phyloP scores from a whole-genome alignment of 2,797 vertebrate genomes.

The Sphenopsis melanotis region DNA sequence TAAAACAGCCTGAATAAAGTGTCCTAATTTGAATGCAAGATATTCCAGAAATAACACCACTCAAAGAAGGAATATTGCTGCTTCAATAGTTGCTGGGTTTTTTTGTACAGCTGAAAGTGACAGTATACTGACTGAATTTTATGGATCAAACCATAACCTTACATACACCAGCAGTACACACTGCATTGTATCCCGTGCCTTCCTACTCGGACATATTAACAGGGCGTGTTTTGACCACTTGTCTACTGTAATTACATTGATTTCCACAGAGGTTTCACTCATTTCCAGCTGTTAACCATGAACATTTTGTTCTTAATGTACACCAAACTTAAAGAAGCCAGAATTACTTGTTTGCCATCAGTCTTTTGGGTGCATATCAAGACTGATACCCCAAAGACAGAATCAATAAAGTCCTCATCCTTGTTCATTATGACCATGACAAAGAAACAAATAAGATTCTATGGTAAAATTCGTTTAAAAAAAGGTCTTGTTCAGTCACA shows the following conservation, averaged over 20 bases:
- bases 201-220: not conserved
- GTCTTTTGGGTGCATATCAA: not conserved
- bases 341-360: not conserved
- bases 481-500: not conserved
- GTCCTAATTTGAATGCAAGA: not conserved
- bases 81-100: accelerated
- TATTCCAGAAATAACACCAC: not conserved
- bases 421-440: not conserved
- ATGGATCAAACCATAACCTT: not conserved
- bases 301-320: not conserved
- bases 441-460: not conserved
- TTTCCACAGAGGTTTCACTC: not conserved
- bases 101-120: not conserved
- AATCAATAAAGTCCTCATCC: not conserved
- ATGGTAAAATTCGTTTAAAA: not conserved
- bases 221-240: not conserved
- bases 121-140: not conserved
- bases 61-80: not conserved
- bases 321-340: not conserved
- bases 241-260: not conserved
- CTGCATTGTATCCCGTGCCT: not conserved
- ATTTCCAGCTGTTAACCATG: constrained; percentile 1
- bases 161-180: not conserved
- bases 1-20: not conserved
- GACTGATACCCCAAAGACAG: not conserved